Conservation (phyloP, 2,888 invertebrate species). For the Standfussiana lucernea region DNA sequence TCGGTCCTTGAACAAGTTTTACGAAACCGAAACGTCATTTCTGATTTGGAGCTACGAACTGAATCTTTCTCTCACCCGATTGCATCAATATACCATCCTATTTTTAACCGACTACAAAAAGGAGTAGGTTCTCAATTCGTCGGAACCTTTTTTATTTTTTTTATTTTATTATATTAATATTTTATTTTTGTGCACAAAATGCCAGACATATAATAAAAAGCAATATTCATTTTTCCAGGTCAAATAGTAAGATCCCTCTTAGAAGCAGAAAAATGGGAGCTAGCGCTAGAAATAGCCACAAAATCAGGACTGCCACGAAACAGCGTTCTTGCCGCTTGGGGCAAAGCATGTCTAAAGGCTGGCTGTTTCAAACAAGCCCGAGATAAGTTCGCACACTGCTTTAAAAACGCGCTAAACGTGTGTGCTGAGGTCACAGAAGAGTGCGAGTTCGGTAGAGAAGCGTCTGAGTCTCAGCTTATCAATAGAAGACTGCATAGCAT, state of each 20-base stretch:
- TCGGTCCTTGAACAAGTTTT: background rate
- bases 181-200: too few species aligned
- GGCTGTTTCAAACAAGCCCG: conserved; percentile 95
- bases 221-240: conserved; percentile 77
- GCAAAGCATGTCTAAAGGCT: conserved; percentile 94
- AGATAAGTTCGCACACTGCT: conserved; percentile 92
- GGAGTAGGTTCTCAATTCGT: too few species aligned
- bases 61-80: background rate
- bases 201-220: background rate
- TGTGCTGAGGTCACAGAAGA: conserved; percentile 83
- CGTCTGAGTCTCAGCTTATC: conserved; percentile 80
- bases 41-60: background rate
- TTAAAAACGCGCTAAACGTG: conserved; percentile 81
- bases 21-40: background rate
- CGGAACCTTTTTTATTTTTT: too few species aligned
- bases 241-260: conserved; percentile 93
- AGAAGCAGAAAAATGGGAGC: conserved; percentile 96
- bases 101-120: too few species aligned
- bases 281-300: conserved; percentile 96
- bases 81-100: too few species aligned
- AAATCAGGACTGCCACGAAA: conserved; percentile 95
- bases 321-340: conserved; percentile 97
- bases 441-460: conserved; percentile 84
- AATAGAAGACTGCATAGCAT: conserved; percentile 79
- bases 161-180: too few species aligned